These are phyloP conservation scores for Coelopa frigida DNA, from an alignment of 1,140 invertebrate species.

Conservation along the genomic window DNA sequence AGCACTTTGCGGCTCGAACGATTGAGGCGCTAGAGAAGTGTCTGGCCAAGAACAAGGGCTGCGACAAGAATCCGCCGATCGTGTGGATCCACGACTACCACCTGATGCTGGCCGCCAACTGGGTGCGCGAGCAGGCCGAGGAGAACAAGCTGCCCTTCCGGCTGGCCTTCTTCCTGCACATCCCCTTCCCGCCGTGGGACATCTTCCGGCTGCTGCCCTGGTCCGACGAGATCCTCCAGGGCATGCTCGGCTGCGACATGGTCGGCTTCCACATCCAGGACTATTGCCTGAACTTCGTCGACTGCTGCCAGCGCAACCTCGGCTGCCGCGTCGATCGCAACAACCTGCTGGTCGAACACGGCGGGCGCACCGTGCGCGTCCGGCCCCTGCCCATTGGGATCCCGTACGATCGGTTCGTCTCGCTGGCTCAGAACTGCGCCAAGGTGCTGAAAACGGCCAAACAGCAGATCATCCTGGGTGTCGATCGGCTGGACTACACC, in stretches of 20 bases:
- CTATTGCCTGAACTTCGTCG: conserved; percentile 86
- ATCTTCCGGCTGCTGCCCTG: conserved; percentile 84
- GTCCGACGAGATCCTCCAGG: conserved; percentile 87
- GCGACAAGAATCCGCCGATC: conserved; percentile 57
- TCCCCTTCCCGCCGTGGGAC: conserved; percentile 89
- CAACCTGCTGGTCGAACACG: conserved; percentile 78
- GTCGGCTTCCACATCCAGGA: conserved; percentile 88
- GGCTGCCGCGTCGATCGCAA: conserved; percentile 83
- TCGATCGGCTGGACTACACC: conserved; percentile 85
- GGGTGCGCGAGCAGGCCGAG: conserved; percentile 73
- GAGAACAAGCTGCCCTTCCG: conserved; percentile 71
- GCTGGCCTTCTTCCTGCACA: conserved; percentile 85
- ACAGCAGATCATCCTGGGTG: conserved; percentile 72
- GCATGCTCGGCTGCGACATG: conserved; percentile 82
- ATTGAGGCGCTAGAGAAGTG: conserved; percentile 62
- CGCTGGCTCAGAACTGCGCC: conserved; percentile 70
- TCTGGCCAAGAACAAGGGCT: conserved; percentile 49
- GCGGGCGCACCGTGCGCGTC: conserved; percentile 73
- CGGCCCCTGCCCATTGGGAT: conserved; percentile 80
- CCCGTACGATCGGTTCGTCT: conserved; percentile 78
- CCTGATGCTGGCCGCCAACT: conserved; percentile 81
- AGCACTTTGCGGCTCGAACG: conserved; percentile 73
- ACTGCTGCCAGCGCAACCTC: conserved; percentile 79
- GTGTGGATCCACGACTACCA: conserved; percentile 92
- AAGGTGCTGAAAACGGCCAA: conserved; percentile 56